Conservation (phyloP, 1,140 invertebrate genomes). For the Mesaphorura yosii region DNA sequence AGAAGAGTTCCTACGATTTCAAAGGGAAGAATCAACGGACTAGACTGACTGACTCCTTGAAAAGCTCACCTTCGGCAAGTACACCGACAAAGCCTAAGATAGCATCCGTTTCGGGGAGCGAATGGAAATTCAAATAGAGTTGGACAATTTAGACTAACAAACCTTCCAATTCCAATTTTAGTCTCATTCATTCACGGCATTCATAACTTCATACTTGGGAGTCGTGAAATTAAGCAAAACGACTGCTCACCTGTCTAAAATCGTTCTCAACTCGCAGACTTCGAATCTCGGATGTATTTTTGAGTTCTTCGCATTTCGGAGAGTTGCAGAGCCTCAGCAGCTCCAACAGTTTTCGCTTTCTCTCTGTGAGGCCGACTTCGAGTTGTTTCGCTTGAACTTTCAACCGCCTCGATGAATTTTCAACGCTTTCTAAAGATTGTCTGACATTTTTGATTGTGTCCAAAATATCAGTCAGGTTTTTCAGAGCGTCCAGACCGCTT, state of each 20-base stretch:
- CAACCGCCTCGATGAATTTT: slow-evolving; percentile 16
- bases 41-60: not conserved
- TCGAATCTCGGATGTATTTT: slow-evolving; percentile 22
- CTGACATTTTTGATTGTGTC: slow-evolving; percentile 24
- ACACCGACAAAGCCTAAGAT: slow-evolving; percentile 13
- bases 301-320: slow-evolving; percentile 17
- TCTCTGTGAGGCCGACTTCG: slow-evolving; percentile 11
- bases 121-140: not conserved
- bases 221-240: no score
- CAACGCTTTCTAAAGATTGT: slow-evolving; percentile 12
- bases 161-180: no score
- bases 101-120: not conserved
- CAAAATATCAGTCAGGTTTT: slow-evolving; percentile 25
- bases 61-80: slow-evolving; percentile 24
- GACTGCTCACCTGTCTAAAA: slow-evolving; percentile 28
- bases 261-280: slow-evolving; percentile 25
- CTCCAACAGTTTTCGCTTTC: slow-evolving; percentile 8
- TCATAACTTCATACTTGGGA: no score
- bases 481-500: slow-evolving; percentile 25
- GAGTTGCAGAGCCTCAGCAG: slow-evolving; percentile 17
- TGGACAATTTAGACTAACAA: no score
- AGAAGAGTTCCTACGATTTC: no score
- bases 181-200: no score
- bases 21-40: no score
- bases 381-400: slow-evolving; percentile 21